Evolutionary conservation across 2,113 vertebrate genomes (phyloP).

Genomic region (Catagonus wagneri): DNA sequence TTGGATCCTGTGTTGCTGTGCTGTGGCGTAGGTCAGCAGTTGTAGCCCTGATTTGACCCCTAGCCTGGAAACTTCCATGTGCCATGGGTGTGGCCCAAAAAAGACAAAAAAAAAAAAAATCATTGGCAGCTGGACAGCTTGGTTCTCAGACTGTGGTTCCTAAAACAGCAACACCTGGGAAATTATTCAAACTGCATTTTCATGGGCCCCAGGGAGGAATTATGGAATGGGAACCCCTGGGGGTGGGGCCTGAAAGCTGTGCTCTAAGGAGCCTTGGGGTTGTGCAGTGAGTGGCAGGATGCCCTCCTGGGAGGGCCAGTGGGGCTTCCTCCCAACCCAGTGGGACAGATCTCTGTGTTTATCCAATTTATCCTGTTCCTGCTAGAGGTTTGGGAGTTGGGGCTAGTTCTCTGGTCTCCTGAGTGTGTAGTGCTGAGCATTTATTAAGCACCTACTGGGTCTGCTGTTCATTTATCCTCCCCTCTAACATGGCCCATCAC

Average conservation of each 20-base stretch:
- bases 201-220: fast-evolving
- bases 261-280: background rate
- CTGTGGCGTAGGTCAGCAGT: too few relatives aligned
- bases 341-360: background rate
- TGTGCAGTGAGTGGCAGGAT: background rate
- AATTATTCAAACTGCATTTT: background rate
- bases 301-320: fast-evolving
- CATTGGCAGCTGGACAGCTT: background rate
- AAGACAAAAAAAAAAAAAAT: too few relatives aligned
- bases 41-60: too few relatives aligned
- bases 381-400: too few relatives aligned
- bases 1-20: too few relatives aligned
- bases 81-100: too few relatives aligned
- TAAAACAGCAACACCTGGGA: background rate
- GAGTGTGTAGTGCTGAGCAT: background rate
- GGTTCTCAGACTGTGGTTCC: background rate
- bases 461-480: background rate
- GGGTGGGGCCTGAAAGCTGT: background rate
- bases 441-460: background rate
- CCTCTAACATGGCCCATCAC: too few relatives aligned
- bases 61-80: too few relatives aligned
- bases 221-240: background rate
- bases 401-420: background rate
- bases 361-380: background rate
- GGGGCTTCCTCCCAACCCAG: background rate